A percentile compares a stretch with the other conserved stretches of the same genome.
Evolutionary conservation across 1,140 invertebrate genomes (phyloP).

Genomic region (Scaptodrosophila lebanonensis): DNA sequence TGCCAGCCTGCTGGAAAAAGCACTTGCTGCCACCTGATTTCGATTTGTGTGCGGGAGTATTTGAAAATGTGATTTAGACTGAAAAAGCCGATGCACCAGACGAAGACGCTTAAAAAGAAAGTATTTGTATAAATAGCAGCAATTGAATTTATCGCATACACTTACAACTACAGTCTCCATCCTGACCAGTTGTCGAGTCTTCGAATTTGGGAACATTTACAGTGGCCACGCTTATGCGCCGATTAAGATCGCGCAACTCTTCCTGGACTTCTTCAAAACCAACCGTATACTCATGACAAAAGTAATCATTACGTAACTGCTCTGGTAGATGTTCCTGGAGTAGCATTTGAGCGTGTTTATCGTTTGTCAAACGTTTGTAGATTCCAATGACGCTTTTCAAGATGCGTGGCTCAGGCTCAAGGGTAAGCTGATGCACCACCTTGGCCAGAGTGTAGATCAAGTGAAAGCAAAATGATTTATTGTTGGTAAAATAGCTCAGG

Average conservation of each 20-base stretch:
- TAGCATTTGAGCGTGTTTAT: background rate
- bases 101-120: too few species aligned
- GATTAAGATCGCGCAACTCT: background rate
- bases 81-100: too few species aligned
- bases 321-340: background rate
- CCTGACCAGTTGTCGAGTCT: too few species aligned
- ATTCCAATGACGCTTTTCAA: background rate
- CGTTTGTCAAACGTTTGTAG: background rate
- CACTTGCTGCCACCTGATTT: too few species aligned
- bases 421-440: conserved; percentile 2
- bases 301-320: background rate
- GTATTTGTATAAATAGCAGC: too few species aligned
- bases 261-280: background rate
- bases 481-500: background rate
- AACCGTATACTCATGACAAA: background rate
- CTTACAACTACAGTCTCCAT: too few species aligned
- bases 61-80: too few species aligned
- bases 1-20: too few species aligned
- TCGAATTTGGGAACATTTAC: too few species aligned
- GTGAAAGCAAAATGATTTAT: background rate
- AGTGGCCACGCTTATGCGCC: background rate
- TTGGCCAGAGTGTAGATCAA: background rate
- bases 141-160: too few species aligned
- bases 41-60: too few species aligned
- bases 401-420: conserved; percentile 4